phyloP scores from a whole-genome alignment of 2,797 vertebrate species.

The Tamandua tetradactyla region DNA sequence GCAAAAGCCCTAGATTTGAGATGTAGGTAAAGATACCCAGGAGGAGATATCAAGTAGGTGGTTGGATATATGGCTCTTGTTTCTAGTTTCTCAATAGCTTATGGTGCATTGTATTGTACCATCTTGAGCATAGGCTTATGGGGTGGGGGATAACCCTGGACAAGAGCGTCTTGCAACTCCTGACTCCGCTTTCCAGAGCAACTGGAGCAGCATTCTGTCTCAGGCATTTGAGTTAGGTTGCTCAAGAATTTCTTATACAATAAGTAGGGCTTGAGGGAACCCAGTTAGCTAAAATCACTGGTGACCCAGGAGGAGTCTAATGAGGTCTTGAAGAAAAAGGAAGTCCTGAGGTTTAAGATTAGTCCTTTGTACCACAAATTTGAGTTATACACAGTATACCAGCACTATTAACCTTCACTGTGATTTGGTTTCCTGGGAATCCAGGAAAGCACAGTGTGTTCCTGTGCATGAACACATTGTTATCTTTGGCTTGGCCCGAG shows the following conservation, averaged over 20 bases:
- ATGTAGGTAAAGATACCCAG: neutral
- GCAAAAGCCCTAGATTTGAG: neutral
- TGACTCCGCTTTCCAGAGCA: neutral
- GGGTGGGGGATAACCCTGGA: neutral
- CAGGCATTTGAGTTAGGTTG: neutral
- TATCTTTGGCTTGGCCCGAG: conserved; percentile 54
- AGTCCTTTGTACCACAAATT: neutral
- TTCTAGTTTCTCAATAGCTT: neutral
- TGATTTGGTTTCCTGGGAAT: conserved; percentile 55
- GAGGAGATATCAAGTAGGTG: neutral
- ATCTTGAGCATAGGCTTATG: neutral
- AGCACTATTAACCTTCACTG: neutral
- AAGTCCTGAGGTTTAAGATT: conserved; percentile 26
- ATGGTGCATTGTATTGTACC: neutral
- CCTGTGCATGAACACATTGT: neutral
- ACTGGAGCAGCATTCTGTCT: neutral
- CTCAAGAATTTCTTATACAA: neutral
- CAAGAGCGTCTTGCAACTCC: neutral
- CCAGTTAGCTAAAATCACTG: neutral
- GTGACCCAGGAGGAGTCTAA: neutral
- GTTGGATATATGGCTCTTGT: neutral
- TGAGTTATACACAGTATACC: neutral
- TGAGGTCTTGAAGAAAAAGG: conserved; percentile 9
- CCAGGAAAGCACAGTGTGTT: neutral
- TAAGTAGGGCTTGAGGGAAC: conserved; percentile 34